Evolutionary conservation across 2,797 vertebrate genomes (phyloP), one percentile per base, ranked within the genome.

Genomic region (Myotis pilosus): DNA sequence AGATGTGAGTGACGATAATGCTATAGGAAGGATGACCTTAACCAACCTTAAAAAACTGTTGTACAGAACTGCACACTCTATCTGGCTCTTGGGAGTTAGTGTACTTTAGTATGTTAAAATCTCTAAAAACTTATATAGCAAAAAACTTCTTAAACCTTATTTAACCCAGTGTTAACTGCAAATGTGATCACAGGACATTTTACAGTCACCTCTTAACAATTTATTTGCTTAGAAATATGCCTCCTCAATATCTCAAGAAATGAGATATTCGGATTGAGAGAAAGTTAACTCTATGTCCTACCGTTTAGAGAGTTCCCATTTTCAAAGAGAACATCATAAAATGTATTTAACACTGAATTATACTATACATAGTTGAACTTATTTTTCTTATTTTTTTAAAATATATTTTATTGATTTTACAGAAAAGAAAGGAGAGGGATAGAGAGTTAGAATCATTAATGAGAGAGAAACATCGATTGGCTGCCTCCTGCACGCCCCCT

Each of bases 41-140:
- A 81, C 51, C 44, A 91, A 79, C 41, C 55, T 81, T 81, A 57
- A 11, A 44, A 69, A 78, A 55, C 36, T 86, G 30, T 41, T 91
- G 68, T 87, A 16, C 53, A 80, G 15, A 90, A 44, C 15, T 41
- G 30, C 33, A 57, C 33, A 41, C 36, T 79, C 41, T 44, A 6
- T 76, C 72, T 71, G n/a, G 47, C 51, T 84, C 66, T 87, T 87
- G 49, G 41, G 49, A 81, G 72, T 87, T n/a, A n/a, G 3, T 44
- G 15, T 68, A 51, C 8, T 72, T 95, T 94, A 93, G 19, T 84
- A 84, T 96, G 92, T 72, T 93, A 79, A 94, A 89, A 66, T 75
- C 75, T 93, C 66, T 85, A 80, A 91, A 89, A 83, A 44, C 23
- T 86, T 20, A 53, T 87, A 41, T 22, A 83, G 55, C 36, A 85